Evolutionary conservation across 2,797 vertebrate species (phyloP).

Genomic region (Anguilla megastoma): DNA sequence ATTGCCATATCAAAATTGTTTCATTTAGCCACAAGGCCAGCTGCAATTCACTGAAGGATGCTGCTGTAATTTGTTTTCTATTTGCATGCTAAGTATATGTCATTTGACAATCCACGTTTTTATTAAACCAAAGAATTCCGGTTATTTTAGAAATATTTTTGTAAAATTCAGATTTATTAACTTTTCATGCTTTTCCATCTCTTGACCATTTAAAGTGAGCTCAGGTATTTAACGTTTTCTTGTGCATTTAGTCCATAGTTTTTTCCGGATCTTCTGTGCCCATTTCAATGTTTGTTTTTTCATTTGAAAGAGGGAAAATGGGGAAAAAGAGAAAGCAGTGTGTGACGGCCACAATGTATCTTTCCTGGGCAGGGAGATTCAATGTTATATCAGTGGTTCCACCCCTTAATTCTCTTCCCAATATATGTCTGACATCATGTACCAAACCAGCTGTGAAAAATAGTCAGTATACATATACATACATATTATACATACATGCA

Average conservation of each 20-base stretch:
- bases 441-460: neutral
- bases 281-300: neutral
- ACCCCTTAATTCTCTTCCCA: neutral
- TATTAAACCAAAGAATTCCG: slow-evolving; percentile 76
- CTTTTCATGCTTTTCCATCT: slow-evolving; percentile 40
- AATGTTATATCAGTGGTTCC: neutral
- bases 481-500: neutral
- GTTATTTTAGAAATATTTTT: slow-evolving; percentile 49
- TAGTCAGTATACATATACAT: neutral
- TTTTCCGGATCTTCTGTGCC: neutral
- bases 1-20: neutral
- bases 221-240: slow-evolving; percentile 61
- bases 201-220: slow-evolving; percentile 58
- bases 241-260: slow-evolving; percentile 1
- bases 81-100: slow-evolving; percentile 14
- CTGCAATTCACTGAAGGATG: neutral
- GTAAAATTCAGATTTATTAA: neutral
- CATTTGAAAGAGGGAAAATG: neutral
- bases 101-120: slow-evolving; percentile 44
- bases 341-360: neutral
- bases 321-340: neutral
- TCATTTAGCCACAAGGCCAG: neutral
- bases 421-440: neutral
- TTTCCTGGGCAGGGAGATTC: neutral
- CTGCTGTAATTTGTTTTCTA: neutral